phyloP scores from a whole-genome alignment of 2,797 vertebrate species.

The Acanthis flammea region DNA sequence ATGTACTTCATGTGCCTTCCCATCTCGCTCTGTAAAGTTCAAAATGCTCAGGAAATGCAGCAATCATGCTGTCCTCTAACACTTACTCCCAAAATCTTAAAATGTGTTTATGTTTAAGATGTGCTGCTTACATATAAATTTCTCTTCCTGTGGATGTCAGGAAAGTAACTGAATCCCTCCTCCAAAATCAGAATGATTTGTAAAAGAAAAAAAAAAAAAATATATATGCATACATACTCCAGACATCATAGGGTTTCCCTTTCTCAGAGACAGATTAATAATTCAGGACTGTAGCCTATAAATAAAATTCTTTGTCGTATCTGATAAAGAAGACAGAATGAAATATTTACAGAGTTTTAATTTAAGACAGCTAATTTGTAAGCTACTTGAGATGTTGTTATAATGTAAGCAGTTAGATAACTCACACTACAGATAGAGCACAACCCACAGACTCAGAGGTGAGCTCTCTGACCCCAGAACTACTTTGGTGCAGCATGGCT shows the following conservation, averaged over 20 bases:
- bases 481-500: neutral
- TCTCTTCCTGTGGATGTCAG: neutral
- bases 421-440: neutral
- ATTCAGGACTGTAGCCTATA: neutral
- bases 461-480: neutral
- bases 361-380: neutral
- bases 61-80: neutral
- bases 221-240: neutral
- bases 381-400: neutral
- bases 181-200: neutral
- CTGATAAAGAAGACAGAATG: neutral
- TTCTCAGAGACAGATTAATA: neutral
- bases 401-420: neutral
- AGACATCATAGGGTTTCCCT: neutral
- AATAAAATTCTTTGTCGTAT: neutral
- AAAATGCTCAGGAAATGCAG: neutral
- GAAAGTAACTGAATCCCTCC: neutral
- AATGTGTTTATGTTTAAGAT: neutral
- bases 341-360: neutral
- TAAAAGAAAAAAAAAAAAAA: neutral
- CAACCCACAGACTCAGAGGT: neutral
- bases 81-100: neutral
- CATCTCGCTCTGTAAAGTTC: neutral
- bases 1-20: neutral
- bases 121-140: neutral